Conservation (phyloP, 2,113 vertebrate species). For the Hypocryptadius cinnamomeus region DNA sequence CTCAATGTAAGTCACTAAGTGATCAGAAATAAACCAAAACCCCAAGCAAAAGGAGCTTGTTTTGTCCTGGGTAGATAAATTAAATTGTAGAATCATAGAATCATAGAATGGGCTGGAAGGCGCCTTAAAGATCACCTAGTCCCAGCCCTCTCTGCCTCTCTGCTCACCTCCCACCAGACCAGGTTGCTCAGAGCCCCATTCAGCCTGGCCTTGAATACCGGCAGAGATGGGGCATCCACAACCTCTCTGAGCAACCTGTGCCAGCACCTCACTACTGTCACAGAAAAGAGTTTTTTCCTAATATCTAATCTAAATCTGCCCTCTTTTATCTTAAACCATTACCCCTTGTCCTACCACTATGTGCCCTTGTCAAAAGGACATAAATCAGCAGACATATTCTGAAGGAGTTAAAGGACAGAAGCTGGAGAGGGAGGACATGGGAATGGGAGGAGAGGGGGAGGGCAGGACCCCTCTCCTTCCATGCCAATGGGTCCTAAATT, state of each 20-base stretch:
- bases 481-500: not conserved
- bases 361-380: not conserved
- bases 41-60: not conserved
- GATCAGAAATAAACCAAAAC: not conserved
- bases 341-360: not conserved
- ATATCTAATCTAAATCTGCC: not conserved
- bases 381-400: not conserved
- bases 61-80: not conserved
- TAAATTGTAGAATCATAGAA: not conserved
- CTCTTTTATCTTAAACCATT: not conserved
- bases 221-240: not conserved
- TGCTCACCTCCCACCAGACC: too few species aligned
- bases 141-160: not conserved
- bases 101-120: not conserved
- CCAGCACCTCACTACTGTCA: not conserved
- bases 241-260: not conserved
- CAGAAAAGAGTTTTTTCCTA: not conserved
- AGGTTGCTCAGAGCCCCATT: not conserved
- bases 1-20: not conserved
- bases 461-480: not conserved
- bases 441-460: not conserved
- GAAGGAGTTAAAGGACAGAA: not conserved
- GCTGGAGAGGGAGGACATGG: not conserved
- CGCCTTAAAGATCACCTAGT: not conserved
- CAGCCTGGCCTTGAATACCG: not conserved